A percentile compares a stretch with the other conserved stretches of the same genome.
These are phyloP conservation scores for Brachionus sp. DNA, from an alignment of 1,140 invertebrate species.

Conservation along the genomic window DNA sequence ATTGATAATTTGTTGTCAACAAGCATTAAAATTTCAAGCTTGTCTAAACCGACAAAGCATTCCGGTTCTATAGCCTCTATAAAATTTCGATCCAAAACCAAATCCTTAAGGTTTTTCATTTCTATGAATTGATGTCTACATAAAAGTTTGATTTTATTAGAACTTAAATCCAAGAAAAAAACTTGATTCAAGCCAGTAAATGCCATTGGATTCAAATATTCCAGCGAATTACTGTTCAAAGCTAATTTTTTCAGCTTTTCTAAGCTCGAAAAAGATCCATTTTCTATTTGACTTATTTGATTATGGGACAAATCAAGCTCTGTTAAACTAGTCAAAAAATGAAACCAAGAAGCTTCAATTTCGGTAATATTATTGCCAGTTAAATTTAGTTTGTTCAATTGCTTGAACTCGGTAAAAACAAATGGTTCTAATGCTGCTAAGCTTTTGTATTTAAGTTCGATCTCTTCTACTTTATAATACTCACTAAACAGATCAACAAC, in stretches of 20 bases:
- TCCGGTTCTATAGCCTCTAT: not conserved
- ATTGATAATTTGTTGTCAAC: not conserved
- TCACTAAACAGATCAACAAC: not conserved
- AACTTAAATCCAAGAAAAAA: not conserved
- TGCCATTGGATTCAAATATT: not conserved
- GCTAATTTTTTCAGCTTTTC: conserved; percentile 12
- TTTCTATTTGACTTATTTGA: conserved; percentile 21
- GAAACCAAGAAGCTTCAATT: not conserved
- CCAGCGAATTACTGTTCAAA: conserved; percentile 10
- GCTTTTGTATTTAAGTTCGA: conserved; percentile 20
- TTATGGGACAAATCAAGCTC: conserved; percentile 29
- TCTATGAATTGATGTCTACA: not conserved
- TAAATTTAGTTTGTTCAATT: not conserved
- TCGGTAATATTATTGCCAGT: not conserved
- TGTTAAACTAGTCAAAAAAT: not conserved
- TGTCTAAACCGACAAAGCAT: not conserved
- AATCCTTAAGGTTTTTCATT: not conserved
- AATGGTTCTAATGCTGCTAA: not conserved
- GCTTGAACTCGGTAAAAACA: conserved; percentile 5
- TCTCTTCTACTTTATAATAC: not conserved
- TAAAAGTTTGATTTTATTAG: not conserved
- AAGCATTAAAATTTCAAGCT: not conserved
- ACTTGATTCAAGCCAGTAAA: not conserved
- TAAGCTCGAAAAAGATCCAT: not conserved
- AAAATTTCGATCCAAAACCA: not conserved